A percentile compares a stretch with the other conserved stretches of the same genome.
Evolutionary conservation across 2,888 invertebrate genomes (phyloP).

Genomic region (Seladonia tumulorum): DNA sequence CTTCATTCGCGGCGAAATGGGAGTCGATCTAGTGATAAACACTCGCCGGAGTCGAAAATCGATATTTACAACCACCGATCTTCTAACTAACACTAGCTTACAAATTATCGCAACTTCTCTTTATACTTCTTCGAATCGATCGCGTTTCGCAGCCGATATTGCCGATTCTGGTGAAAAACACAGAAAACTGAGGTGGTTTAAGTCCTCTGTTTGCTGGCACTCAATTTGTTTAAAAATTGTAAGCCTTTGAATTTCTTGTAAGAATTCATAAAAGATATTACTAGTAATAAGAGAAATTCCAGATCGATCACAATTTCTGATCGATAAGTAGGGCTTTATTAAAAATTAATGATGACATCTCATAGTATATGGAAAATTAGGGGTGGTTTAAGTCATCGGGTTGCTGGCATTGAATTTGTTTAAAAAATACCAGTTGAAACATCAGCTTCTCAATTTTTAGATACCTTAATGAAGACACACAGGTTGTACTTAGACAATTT

Average conservation of each 20-base stretch:
- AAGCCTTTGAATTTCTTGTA: too few species aligned
- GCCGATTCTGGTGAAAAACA: not conserved
- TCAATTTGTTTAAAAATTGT: too few species aligned
- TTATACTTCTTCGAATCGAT: not conserved
- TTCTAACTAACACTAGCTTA: constrained; percentile 64
- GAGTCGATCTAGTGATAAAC: constrained; percentile 60
- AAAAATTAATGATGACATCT: too few species aligned
- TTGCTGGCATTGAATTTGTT: too few species aligned
- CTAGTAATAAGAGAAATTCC: too few species aligned
- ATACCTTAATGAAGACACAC: not conserved
- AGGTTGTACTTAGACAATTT: not conserved
- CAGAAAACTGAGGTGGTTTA: too few species aligned
- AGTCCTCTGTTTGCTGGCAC: too few species aligned
- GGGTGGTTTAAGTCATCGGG: not conserved
- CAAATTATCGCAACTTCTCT: constrained; percentile 65
- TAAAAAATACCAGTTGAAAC: not conserved
- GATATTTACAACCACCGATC: constrained; percentile 65
- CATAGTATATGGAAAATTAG: not conserved
- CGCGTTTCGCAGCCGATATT: not conserved
- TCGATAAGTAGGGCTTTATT: too few species aligned
- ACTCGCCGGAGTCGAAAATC: constrained; percentile 53
- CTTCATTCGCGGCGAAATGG: constrained; percentile 60
- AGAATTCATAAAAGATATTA: too few species aligned
- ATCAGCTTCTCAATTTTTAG: not conserved
- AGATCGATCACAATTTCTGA: too few species aligned